Evolutionary conservation across 2,888 invertebrate genomes (phyloP).

Genomic region (Sarcophaga subvicina): DNA sequence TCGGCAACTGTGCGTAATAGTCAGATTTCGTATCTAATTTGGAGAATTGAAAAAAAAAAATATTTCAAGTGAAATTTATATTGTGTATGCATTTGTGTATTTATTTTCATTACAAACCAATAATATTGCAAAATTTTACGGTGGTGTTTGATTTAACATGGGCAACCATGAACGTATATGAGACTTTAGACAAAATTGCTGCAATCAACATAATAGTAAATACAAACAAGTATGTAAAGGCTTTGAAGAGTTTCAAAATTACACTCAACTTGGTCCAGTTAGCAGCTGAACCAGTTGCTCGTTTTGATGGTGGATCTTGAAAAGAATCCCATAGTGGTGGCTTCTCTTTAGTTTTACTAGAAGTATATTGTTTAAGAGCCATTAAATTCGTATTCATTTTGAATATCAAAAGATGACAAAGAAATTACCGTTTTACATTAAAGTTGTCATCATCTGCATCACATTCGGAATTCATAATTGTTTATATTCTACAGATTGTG

Average conservation of each 20-base stretch:
- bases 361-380: not conserved
- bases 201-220: conserved; percentile 86
- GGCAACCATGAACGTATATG: conserved; percentile 87
- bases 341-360: conserved; percentile 74
- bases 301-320: conserved; percentile 87
- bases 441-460: conserved; percentile 60
- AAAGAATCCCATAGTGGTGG: conserved; percentile 90
- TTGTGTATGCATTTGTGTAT: not conserved
- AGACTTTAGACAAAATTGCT: conserved; percentile 88
- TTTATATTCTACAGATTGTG: not conserved
- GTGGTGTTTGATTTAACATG: conserved; percentile 59
- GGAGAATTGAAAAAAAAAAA: not conserved
- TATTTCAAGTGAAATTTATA: not conserved
- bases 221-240: conserved; percentile 86
- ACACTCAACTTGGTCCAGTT: conserved; percentile 85
- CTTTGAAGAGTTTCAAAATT: conserved; percentile 86
- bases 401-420: not conserved
- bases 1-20: conserved; percentile 85
- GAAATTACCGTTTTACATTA: conserved; percentile 61
- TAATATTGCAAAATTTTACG: conserved; percentile 72
- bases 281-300: conserved; percentile 87
- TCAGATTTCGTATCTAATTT: conserved; percentile 82
- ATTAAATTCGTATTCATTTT: not conserved
- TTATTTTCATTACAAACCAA: conserved; percentile 54
- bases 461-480: conserved; percentile 43